A percentile compares a stretch with the other conserved stretches of the same genome.
phyloP scores from a whole-genome alignment of 2,888 invertebrate genomes.

The Lepidochrysops patricia region DNA sequence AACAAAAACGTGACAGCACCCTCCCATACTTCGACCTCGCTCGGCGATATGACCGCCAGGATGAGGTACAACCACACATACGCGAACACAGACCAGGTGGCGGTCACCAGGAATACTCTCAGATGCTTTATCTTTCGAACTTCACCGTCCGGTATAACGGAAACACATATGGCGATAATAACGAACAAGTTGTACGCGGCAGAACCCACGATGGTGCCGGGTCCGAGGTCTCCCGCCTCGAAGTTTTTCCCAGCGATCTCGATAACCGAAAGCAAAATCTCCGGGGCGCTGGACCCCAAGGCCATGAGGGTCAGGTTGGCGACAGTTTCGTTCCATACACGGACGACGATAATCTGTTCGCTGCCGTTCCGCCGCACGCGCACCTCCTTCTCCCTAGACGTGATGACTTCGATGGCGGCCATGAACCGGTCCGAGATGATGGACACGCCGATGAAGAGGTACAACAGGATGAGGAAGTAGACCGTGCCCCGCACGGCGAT shows the following conservation, averaged over 20 bases:
- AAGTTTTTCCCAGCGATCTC: conserved; percentile 97
- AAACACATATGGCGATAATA: conserved; percentile 96
- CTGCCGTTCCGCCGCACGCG: conserved; percentile 91
- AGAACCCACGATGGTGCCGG: conserved; percentile 98
- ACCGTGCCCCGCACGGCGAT: conserved; percentile 89
- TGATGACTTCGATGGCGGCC: conserved; percentile 99
- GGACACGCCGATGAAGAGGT: conserved; percentile 98
- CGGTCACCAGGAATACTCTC: conserved; percentile 97
- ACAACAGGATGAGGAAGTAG: conserved; percentile 92
- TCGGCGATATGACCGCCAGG: conserved; percentile 88
- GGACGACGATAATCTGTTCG: conserved; percentile 91
- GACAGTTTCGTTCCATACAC: conserved; percentile 99
- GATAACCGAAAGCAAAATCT: conserved; percentile 97
- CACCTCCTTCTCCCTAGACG: conserved; percentile 96
- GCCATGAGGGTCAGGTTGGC: conserved; percentile 99
- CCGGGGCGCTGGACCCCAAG: conserved; percentile 97
- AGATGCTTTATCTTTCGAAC: conserved; percentile 95
- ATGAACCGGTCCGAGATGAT: conserved; percentile 99
- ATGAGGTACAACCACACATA: conserved; percentile 99
- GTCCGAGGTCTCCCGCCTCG: conserved; percentile 96
- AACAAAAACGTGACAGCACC: conserved; percentile 95
- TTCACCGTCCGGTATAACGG: conserved; percentile 92
- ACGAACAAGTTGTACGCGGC: conserved; percentile 99
- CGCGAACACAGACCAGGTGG: conserved; percentile 97
- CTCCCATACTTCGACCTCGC: conserved; percentile 97